Evolutionary conservation across 2,113 vertebrate genomes (phyloP), one percentile per base, ranked within the genome.

Genomic region (Cichladusa arquata): DNA sequence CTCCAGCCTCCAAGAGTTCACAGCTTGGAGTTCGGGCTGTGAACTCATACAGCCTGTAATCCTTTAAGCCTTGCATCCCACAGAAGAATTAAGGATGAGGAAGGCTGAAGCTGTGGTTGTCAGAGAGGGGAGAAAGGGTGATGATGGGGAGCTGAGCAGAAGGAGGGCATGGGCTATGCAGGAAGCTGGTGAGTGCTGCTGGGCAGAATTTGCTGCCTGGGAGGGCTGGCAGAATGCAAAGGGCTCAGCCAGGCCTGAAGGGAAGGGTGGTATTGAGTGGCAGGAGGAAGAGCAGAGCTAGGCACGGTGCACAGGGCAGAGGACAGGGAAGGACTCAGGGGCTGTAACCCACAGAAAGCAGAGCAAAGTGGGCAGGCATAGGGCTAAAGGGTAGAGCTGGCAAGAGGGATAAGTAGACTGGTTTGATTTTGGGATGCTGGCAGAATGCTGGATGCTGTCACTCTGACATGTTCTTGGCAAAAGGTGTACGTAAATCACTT

Each of bases 21-120:
- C 51, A 81, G 90, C 81, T 57, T 6, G 2, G 76, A 83, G 67
- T 60, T 34, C 0, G 0, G 67, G 54, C 51, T 81, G 60, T 54
- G 72, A 88, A 88, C 82, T 67, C 69, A 4, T 15, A 12, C 50
- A 90, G 88, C 36, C 80, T 2, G 0, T 91, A 97, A 95, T 96
- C 88, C 85, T 66, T 92, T 95, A 95, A 97, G 38, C 86, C 60
- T 74, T 0, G 2, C 56, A 92, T 96, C 86, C 86, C 91, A 67
- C 56, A 50, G 83, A 67, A 93, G 92, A 91, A 96, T 91, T 94
- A 92, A 81, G 80, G 76, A 84, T 14, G 11, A 74, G 64, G 60
- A 90, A 38, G 42, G 60, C 89, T 78, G 80, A 60, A 88, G 78
- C 72, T 74, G 47, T 42, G 76, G 60, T 36, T 92, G 50, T 74